Conservation (phyloP, 2,113 vertebrate genomes). For the Cryptoleucopteryx plumbea region DNA sequence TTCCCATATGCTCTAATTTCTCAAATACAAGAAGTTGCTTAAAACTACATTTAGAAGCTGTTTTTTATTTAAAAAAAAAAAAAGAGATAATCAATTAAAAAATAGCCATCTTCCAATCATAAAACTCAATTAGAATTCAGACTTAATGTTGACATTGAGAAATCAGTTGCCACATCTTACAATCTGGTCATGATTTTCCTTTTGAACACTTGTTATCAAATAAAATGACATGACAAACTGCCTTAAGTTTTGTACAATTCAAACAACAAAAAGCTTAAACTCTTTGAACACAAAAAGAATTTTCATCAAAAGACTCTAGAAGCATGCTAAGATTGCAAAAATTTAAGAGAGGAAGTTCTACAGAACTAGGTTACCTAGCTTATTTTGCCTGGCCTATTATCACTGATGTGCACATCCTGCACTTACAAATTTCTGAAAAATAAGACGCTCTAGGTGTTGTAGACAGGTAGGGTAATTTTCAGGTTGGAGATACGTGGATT, state of each 20-base stretch:
- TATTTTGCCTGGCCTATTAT: neutral
- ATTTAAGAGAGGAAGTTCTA: neutral
- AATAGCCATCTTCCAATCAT: neutral
- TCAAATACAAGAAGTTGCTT: neutral
- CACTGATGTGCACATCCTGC: neutral
- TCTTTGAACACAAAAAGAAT: neutral
- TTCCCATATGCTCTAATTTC: neutral
- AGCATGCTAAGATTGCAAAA: rapidly evolving
- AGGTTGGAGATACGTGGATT: neutral
- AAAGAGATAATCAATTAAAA: neutral
- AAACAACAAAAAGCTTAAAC: neutral
- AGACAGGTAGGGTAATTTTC: neutral
- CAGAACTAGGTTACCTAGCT: neutral
- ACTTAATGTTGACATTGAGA: neutral
- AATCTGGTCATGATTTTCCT: neutral
- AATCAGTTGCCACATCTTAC: neutral
- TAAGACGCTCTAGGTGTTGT: no score
- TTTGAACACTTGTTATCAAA: neutral
- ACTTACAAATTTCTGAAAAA: neutral
- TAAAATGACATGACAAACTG: neutral
- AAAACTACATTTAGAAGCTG: neutral
- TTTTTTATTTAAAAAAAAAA: neutral
- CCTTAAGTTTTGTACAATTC: neutral
- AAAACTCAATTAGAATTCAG: neutral
- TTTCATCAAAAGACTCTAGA: neutral